These are phyloP conservation scores for Cataglyphis rosenhaueri DNA, from an alignment of 2,888 invertebrate genomes.

Conservation along the genomic window DNA sequence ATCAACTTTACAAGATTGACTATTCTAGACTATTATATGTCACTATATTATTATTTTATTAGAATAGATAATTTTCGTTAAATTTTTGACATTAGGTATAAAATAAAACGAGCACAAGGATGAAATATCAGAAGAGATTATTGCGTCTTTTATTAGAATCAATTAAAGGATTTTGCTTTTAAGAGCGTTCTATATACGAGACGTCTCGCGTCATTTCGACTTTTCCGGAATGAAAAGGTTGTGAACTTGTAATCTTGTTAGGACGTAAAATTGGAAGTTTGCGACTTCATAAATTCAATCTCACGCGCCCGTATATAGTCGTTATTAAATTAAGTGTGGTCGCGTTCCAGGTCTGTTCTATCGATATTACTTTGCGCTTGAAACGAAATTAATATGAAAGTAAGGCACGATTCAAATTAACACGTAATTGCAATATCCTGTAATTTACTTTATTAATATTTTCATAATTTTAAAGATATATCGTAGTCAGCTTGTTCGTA, in stretches of 20 bases:
- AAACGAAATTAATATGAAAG: slow-evolving; percentile 35
- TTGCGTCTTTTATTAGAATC: slow-evolving; percentile 36
- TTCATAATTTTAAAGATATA: slow-evolving; percentile 19
- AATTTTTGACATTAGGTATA: not conserved
- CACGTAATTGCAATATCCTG: not conserved
- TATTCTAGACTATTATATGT: not conserved
- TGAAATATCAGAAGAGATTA: slow-evolving; percentile 8
- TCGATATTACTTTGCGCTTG: slow-evolving; percentile 42
- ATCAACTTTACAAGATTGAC: not conserved
- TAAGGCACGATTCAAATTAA: slow-evolving; percentile 33
- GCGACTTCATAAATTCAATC: slow-evolving; percentile 56
- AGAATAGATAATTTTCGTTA: not conserved
- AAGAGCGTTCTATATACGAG: slow-evolving; percentile 22
- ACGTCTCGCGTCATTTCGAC: slow-evolving; percentile 17
- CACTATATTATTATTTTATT: not conserved
- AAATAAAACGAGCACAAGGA: not conserved
- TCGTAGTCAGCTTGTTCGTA: not conserved
- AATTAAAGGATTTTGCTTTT: slow-evolving; percentile 32
- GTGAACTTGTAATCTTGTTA: slow-evolving; percentile 51
- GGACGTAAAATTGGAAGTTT: slow-evolving; percentile 49
- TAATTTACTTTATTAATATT: slow-evolving; percentile 5
- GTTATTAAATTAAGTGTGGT: slow-evolving; percentile 52
- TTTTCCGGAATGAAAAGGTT: slow-evolving; percentile 41
- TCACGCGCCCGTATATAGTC: slow-evolving; percentile 45
- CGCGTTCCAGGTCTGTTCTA: slow-evolving; percentile 45